A percentile compares a stretch with the other conserved stretches of the same genome.
phyloP scores from a whole-genome alignment of 2,113 vertebrate genomes.

The Maccullochella peelii region DNA sequence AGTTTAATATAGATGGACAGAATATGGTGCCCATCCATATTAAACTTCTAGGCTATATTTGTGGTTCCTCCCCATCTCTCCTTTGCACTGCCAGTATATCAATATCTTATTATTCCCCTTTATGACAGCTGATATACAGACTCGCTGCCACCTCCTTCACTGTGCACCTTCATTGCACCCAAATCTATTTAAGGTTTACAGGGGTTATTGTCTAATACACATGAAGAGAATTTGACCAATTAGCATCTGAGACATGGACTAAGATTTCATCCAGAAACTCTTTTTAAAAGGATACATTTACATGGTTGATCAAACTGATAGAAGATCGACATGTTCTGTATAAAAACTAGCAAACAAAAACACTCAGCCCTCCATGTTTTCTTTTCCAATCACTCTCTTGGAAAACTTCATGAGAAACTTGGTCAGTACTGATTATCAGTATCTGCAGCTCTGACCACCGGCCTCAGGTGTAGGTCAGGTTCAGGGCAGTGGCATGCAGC shows the following conservation, averaged over 20 bases:
- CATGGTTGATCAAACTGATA: neutral
- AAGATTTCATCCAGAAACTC: neutral
- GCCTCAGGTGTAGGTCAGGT: constrained; percentile 47
- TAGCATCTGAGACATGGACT: neutral
- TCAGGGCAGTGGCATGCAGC: neutral
- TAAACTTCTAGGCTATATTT: neutral
- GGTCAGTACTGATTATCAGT: neutral
- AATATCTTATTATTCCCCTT: neutral
- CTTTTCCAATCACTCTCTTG: neutral
- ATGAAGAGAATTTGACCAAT: neutral
- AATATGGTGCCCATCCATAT: neutral
- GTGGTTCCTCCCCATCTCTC: neutral
- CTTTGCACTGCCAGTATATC: neutral
- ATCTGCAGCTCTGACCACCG: neutral
- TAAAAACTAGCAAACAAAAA: neutral
- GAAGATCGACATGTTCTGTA: neutral
- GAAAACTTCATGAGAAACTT: neutral
- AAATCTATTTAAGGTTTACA: neutral
- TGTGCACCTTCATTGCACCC: neutral
- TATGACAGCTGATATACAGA: neutral
- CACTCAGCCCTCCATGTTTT: neutral
- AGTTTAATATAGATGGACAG: neutral
- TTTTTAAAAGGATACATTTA: neutral
- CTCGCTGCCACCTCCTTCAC: neutral
- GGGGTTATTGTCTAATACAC: neutral